Base-by-base conservation (phyloP, 2,113 vertebrate species). In the Rattus rattus region DNA sequence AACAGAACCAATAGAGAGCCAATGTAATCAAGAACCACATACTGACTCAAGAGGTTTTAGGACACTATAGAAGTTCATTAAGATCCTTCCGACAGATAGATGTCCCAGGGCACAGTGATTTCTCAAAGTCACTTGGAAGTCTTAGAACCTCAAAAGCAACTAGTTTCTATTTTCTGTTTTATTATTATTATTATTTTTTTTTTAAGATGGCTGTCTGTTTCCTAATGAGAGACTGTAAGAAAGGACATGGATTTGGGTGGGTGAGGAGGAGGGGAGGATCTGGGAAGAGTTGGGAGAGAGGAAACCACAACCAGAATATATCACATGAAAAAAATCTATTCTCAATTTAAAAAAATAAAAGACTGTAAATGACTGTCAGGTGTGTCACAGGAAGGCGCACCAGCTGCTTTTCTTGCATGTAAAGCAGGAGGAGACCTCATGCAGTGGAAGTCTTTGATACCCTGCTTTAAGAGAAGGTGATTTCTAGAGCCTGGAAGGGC, bases 401-500 rank as follows among this genome's bases (percentile, higher is more conserved):
- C 72, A 61, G 90, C 54, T 36, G 90, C 36, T 0, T 1, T 83
- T 76, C 30, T 86, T 26, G 52, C 6, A 86, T 91, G 28, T 63
- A 33, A 94, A 91, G 77, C 2, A 85, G 36, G 56, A 81, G 59
- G 86, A 90, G 69, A 96, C 67, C 89, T 95, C 43, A 73, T 81
- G 36, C 1, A 95, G 22, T 2, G 33, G 96, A 72, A 67, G 84
- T 90, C 84, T 47, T 94, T 70, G 88, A 93, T 52, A 9, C 10
- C 76, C 85, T 96, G n/a, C 56, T 84, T 95, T 76, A 94, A 39
- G 20, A 96, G 84, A 88, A 94, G 91, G n/a, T 91, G 88, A 80
- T 76, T 95, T 97, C 97, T 96, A 97, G 95, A 63, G 91, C 77
- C 96, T 81, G 92, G 97, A 98, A 95, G 97, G 94, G 94, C 95